phyloP scores from a whole-genome alignment of 2,113 vertebrate genomes.

The Apodemus sylvaticus region DNA sequence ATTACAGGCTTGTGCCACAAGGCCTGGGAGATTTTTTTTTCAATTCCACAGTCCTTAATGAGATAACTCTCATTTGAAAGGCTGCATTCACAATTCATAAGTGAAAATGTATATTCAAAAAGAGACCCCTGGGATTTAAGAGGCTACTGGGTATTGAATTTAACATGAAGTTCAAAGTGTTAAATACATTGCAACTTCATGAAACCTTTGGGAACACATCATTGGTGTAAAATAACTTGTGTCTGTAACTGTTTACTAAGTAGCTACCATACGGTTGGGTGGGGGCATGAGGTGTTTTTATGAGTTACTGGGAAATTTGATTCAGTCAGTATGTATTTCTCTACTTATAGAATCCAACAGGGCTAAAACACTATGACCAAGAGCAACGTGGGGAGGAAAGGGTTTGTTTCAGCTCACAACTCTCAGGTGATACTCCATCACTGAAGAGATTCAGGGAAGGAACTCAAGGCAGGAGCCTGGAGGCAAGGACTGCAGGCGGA shows the following conservation, averaged over 20 bases:
- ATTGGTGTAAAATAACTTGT: neutral
- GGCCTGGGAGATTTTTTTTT: neutral
- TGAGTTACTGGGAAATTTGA: conserved; percentile 20
- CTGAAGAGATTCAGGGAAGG: neutral
- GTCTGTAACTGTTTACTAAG: neutral
- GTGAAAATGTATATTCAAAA: neutral
- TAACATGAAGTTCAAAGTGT: conserved; percentile 3
- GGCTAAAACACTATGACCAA: neutral
- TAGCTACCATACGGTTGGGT: neutral
- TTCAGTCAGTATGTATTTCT: neutral
- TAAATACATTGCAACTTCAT: neutral
- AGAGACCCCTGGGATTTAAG: conserved; percentile 25
- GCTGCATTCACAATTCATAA: neutral
- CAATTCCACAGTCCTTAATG: neutral
- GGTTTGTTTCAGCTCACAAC: neutral
- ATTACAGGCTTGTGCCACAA: neutral
- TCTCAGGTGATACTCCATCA: neutral
- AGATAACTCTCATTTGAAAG: neutral
- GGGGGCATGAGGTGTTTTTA: neutral
- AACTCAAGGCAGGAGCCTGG: neutral
- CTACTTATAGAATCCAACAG: neutral
- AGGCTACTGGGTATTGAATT: neutral
- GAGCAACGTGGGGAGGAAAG: neutral
- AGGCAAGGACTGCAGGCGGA: neutral
- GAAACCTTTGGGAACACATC: neutral